Conservation (phyloP, 2,797 vertebrate species). For the Carduelis carduelis region DNA sequence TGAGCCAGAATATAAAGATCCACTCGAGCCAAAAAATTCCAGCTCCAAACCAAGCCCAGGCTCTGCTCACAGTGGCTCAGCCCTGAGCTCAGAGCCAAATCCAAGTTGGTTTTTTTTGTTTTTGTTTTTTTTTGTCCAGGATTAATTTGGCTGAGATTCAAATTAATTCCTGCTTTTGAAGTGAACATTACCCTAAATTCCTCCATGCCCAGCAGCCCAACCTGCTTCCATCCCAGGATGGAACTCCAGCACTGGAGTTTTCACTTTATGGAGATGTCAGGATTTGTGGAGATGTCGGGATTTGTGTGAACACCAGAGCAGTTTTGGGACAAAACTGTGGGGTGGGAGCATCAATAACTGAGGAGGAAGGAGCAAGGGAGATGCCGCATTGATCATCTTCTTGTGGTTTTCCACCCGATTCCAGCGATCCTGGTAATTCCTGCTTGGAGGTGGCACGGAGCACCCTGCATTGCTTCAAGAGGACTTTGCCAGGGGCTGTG, state of each 20-base stretch:
- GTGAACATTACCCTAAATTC: background rate
- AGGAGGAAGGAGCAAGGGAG: accelerated
- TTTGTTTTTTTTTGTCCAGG: accelerated
- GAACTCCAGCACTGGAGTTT: background rate
- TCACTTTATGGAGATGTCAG: accelerated
- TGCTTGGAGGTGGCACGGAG: accelerated
- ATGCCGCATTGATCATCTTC: accelerated
- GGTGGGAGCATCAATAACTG: background rate
- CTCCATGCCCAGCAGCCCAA: background rate
- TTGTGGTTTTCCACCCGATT: accelerated
- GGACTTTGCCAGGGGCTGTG: background rate
- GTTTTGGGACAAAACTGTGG: background rate
- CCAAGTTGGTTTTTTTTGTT: background rate
- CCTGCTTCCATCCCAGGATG: accelerated
- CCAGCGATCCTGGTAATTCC: accelerated
- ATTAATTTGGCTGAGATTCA: background rate
- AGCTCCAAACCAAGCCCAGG: accelerated
- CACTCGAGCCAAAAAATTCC: background rate
- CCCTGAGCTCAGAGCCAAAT: accelerated
- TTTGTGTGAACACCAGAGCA: accelerated
- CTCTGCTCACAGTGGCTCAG: background rate
- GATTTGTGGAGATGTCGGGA: background rate
- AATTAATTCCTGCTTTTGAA: background rate
- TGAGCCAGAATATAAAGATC: background rate
- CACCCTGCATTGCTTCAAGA: accelerated